Base-by-base conservation (phyloP, 2,888 invertebrate genomes). In the Stenoptilia bipunctidactyla region DNA sequence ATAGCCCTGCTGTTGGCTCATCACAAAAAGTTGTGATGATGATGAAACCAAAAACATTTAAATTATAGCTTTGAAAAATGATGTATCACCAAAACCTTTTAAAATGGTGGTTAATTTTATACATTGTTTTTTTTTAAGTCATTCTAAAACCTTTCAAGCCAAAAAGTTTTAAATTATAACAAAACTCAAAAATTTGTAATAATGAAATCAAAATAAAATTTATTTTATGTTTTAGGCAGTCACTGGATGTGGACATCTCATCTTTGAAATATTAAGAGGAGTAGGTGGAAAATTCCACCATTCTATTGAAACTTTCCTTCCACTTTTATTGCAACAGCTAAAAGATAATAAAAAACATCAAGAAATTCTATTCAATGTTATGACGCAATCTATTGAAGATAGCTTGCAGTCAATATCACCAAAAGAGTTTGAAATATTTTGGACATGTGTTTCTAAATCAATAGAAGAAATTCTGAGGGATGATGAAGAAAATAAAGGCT, bases 211-310 rank as follows among this genome's bases (percentile, higher is more conserved):
- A n/a, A n/a, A n/a, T n/a, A n/a, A n/a, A n/a, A n/a, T n/a, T n/a
- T n/a, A n/a, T n/a, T n/a, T n/a, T n/a, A n/a, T n/a, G n/a, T 86
- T 85, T 45, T 68, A 92, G 91, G 90, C 91, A 45, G 77, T 90
- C 12, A 69, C 86, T 39, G 97, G 97, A 3, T 92, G 94, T 67
- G 95, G 96, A 0, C 89, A 91, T 51, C 83, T 98, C 14, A 82
- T 98, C 41, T 97, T 94, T 77, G 95, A 97, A 83, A 92, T 95
- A 41, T 69, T 96, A 34, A 89, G 90, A 58, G 97, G 97, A 20
- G 90, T 94, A 0, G 85, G 89, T 43, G 90, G 91, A 1, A 91
- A 93, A 55, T 93, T 97, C 60, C 96, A 98, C 64, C 95, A 92
- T 47, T 91, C 91, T 53, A 88, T 92, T 1, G 90, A 90, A 39